Evolutionary conservation across 2,888 invertebrate genomes (phyloP), one percentile per base, ranked within the genome.

Genomic region (Macroteleia sp.): DNA sequence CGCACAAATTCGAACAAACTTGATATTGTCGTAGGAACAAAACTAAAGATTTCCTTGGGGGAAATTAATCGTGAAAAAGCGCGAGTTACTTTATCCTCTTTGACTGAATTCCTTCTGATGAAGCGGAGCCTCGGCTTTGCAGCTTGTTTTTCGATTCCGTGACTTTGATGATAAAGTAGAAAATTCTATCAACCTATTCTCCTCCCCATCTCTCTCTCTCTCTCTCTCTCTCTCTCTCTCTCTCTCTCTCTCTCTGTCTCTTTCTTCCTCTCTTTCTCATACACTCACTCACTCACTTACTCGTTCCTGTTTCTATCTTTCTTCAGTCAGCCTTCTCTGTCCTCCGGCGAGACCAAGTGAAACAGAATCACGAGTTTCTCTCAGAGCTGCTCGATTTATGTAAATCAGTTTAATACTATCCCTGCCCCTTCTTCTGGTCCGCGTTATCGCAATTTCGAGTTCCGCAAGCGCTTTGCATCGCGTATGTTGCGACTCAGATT

Each of bases 381-480:
- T 75, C 79, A 30, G 57, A 70, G 61, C 75, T 66, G 75, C 75
- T 83, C 83, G 80, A 84, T 86, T 85, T 86, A 85, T 86, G 85
- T 82, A 85, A 85, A 88, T 87, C 87, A 84, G 84, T 86, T 87
- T 85, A 82, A 86, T 79, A 79, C 81, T 78, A 79, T 80, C 76
- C 77, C 79, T 78, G 79, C 74, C 81, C 82, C 81, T 79, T 83
- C 78, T 77, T 70, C 62, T 61, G 70, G 70, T 73, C 67, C 70
- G 81, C 83, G 84, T 86, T 86, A 87, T 83, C 81, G 81, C 81
- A 81, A 84, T 84, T 86, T 83, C 85, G 81, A 84, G 83, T 77
- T 74, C 71, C 64, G 34, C 69, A 74, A 61, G 76, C 80, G 81
- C 59, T 70, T 62, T 46, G 69, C 81, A 69, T 77, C 74, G 74